Evolutionary conservation across 1,140 invertebrate species (phyloP).

Genomic region (Metopolophium dirhodum): DNA sequence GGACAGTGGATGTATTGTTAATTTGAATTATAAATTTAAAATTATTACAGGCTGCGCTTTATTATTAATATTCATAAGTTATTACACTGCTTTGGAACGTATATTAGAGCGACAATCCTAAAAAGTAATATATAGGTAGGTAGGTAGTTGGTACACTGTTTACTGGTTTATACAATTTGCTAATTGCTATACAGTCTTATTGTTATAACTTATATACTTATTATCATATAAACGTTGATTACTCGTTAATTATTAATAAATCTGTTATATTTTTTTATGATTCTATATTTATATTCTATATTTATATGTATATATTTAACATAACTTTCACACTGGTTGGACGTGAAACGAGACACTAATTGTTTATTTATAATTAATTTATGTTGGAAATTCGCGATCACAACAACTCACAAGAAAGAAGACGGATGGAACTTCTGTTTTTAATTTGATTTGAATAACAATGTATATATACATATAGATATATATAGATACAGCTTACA

Average conservation of each 20-base stretch:
- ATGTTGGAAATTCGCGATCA: background rate
- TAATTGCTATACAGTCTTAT: background rate
- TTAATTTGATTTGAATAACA: background rate
- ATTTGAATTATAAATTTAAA: background rate
- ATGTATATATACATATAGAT: background rate
- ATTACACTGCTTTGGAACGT: background rate
- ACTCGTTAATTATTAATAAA: background rate
- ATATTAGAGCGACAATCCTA: background rate
- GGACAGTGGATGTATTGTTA: background rate
- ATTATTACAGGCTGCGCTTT: background rate
- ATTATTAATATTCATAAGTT: background rate
- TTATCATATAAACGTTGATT: background rate
- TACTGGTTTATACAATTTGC: background rate
- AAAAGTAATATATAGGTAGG: background rate
- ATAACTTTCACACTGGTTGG: background rate
- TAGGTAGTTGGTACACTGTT: background rate
- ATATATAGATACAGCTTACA: background rate
- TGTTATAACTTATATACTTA: background rate
- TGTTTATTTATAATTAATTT: slow-evolving; percentile 8
- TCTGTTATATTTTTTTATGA: background rate
- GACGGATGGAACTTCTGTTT: background rate
- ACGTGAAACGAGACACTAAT: background rate
- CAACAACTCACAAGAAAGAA: background rate
- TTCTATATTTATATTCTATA: background rate
- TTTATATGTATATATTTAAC: background rate